Percentiles rank a stretch among this genome's conserved stretches.
These are phyloP conservation scores for Oxycera nigricornis DNA, from an alignment of 2,888 invertebrate species.

Conservation along the genomic window DNA sequence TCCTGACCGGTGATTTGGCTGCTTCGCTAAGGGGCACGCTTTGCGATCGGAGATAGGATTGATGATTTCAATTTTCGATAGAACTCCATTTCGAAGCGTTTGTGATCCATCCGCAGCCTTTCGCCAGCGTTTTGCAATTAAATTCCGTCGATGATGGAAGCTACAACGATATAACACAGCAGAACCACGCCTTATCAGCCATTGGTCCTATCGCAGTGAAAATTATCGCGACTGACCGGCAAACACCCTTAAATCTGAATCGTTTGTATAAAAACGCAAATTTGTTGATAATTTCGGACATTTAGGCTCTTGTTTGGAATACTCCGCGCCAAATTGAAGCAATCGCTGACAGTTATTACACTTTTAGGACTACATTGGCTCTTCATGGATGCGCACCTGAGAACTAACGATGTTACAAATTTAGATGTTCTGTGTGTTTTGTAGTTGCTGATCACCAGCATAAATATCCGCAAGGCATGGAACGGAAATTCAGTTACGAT, in stretches of 20 bases:
- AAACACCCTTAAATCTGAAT: background rate
- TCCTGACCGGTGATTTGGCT: background rate
- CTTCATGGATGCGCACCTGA: background rate
- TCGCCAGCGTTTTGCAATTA: no score
- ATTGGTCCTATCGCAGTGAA: no score
- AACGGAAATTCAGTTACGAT: no score
- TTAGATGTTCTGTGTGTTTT: background rate
- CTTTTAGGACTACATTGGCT: background rate
- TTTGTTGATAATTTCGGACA: background rate
- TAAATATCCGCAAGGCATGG: no score
- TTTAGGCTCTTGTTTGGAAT: background rate
- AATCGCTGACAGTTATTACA: constrained; percentile 36
- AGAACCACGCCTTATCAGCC: no score
- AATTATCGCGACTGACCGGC: no score
- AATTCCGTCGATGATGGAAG: no score
- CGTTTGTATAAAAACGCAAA: background rate
- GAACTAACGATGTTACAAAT: background rate
- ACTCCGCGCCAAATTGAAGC: constrained; percentile 16
- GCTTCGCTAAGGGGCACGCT: background rate
- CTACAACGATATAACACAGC: no score
- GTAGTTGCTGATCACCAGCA: no score
- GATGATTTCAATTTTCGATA: no score
- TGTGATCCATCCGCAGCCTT: no score
- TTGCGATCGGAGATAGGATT: background rate
- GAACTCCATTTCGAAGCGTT: no score